Base-by-base conservation (phyloP, 1,140 invertebrate genomes). In the Orchesella cincta region DNA sequence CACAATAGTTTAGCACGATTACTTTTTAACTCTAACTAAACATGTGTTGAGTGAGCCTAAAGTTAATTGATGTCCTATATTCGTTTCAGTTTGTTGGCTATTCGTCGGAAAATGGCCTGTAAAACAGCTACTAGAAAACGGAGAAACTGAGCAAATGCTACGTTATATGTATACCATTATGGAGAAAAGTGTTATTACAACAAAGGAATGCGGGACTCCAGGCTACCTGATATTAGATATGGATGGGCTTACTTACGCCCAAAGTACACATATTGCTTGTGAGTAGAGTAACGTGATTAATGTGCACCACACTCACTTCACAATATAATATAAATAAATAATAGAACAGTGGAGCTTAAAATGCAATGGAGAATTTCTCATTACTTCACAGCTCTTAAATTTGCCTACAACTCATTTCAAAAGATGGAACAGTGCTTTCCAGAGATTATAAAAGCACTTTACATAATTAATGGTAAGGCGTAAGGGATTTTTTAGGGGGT, bases 371-470 rank as follows among this genome's bases (percentile, higher is more conserved):
- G n/a, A n/a, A n/a, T n/a, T n/a, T n/a, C n/a, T n/a, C n/a, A n/a
- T n/a, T n/a, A n/a, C n/a, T n/a, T n/a, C n/a, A n/a, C n/a, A n/a
- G n/a, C 62, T 2, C 8, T 67, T 3, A 67, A 67, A 33, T 33
- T 29, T 1, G 29, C 33, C 33, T 67, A 18, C 29, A 26, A 67
- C 14, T n/a, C n/a, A 31, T 67, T 26, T n/a, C 62, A 67, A 67
- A 67, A 67, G n/a, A 33, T 31, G 5, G 62, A 67, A 67, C 62
- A 67, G 23, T 67, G 62, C 62, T 67, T 31, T 31, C 62, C 62
- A 31, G 62, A 67, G n/a, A 8, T 67, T 33, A 67, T 67, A 8
- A 67, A 67, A 23, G 14, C 8, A 31, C 12, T 67, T 12, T 67
- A 31, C 31, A 33, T 67, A 3, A 67, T 67, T 33, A 67, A 67